Evolutionary conservation across 2,113 vertebrate genomes (phyloP), one percentile per base, ranked within the genome.

Genomic region (Piaya cayana): DNA sequence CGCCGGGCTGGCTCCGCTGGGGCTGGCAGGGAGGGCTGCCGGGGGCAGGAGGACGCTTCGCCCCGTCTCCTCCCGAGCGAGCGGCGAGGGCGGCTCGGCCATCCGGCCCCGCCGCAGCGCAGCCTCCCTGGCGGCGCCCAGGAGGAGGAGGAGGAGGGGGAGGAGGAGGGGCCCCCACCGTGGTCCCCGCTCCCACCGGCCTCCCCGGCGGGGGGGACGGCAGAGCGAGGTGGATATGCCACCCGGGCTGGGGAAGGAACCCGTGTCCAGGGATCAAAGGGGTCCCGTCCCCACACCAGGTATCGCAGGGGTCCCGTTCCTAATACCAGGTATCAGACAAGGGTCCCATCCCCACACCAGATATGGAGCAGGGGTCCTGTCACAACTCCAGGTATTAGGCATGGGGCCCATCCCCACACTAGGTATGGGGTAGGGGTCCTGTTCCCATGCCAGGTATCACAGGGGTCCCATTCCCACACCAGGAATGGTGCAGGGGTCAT

Each of bases 41-140:
- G 39, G 39, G 39, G 39, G 39, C 39, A 9, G 39, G 43, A 7
- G 18, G 86, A 90, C 52, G 80, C 67, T 89, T 68, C 71, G 49
- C 92, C 94, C 78, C 79, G 59, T 50, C 78, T 77, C 34, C 81
- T 90, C 96, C 95, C 92, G 96, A 97, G 94, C 96, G 97, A 97
- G 91, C 95, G 85, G 96, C 81, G 93, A 91, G 91, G 83, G 97
- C 95, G 92, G 95, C 96, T 96, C 96, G 88, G 97, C 97, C 97
- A 96, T 95, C 94, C 94, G 93, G 96, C 77, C 83, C 96, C 93
- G 96, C 95, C 95, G 94, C 93, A 87, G 97, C 98, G 98, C 97
- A 98, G 98, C 96, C 97, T 97, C 98, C 96, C 94, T 95, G n/a
- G n/a, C 95, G 89, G 93, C 42, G 67, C 86, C 82, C 79, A 71